Evolutionary conservation across 2,888 invertebrate genomes (phyloP), one percentile per base, ranked within the genome.

Genomic region (Heliconius hortense): DNA sequence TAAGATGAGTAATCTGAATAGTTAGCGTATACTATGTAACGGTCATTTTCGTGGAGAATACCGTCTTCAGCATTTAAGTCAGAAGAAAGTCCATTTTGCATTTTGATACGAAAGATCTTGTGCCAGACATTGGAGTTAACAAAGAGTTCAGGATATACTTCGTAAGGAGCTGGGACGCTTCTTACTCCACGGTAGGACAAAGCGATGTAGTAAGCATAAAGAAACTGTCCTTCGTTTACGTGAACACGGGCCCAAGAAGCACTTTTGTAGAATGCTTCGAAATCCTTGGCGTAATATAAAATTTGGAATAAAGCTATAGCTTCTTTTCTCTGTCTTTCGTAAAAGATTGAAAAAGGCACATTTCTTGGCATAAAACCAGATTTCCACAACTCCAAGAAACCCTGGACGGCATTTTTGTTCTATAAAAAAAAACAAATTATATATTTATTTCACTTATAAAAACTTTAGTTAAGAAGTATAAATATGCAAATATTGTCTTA

Each of bases 141-240:
- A 92, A 95, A 96, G 80, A 94, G 94, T 84, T 96, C 94, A 0
- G 96, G 96, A 81, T 94, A 90, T 48, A 96, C 89, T 91, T 96
- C 96, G 82, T 96, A 96, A n/a, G 95, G 92, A 4, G 96, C 95
- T 2, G 96, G 96, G 59, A 96, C 82, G 26, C 94, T 31, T 5
- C 5, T 31, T 48, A 96, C 86, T 73, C 94, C 94, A 70, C 96
- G 95, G 82, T 96, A 95, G 31, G 95, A 83, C 11, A 95, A 85
- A 60, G 96, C 96, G 18, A 95, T 92, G 81, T 95, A 94, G 83
- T 95, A 91, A 7, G 95, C 92, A 83, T 96, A 96, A 7, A 95
- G 84, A 88, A 96, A 96, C 84, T 95, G 90, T 71, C 95, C 94
- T 80, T 95, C 95, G 87, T 96, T 96, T 39, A 96, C 84, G 82